Evolutionary conservation across 2,797 vertebrate species (phyloP).

Genomic region (Pagetopsis macropterus): DNA sequence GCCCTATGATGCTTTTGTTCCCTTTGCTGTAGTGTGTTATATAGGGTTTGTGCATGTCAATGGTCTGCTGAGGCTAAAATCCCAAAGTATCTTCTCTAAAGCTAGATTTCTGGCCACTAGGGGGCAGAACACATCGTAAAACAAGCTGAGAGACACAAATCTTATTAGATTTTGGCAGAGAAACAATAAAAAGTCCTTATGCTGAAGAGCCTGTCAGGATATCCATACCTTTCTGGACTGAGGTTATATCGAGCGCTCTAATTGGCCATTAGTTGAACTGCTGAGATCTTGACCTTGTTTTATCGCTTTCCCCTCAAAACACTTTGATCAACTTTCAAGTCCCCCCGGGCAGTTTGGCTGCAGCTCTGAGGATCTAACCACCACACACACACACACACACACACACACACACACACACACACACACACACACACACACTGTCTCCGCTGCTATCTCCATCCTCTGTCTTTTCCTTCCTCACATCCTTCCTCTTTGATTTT

Average conservation of each 20-base stretch:
- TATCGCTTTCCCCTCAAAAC: neutral
- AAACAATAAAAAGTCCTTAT: neutral
- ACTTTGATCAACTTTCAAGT: constrained; percentile 51
- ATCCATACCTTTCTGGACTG: neutral
- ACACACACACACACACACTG: constrained; percentile 11
- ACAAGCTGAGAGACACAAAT: neutral
- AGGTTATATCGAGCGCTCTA: neutral
- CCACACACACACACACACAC: constrained; percentile 25
- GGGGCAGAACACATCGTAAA: neutral
- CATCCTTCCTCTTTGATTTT: constrained; percentile 59
- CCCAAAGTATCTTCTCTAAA: no score
- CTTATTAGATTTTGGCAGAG: neutral
- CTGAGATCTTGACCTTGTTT: constrained; percentile 9
- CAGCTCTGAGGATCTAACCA: constrained; percentile 48
- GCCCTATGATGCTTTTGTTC: no score
- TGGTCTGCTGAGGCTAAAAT: no score
- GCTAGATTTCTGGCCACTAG: neutral
- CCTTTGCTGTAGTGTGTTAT: no score
- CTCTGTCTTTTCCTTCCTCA: constrained; percentile 40
- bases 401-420: constrained; percentile 24
- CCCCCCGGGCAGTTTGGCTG: constrained; percentile 48
- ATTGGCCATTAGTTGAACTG: constrained; percentile 14
- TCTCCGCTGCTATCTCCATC: neutral
- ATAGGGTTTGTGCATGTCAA: no score
- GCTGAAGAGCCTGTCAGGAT: neutral